phyloP scores from a whole-genome alignment of 2,797 vertebrate genomes.

The Amblyraja radiata region DNA sequence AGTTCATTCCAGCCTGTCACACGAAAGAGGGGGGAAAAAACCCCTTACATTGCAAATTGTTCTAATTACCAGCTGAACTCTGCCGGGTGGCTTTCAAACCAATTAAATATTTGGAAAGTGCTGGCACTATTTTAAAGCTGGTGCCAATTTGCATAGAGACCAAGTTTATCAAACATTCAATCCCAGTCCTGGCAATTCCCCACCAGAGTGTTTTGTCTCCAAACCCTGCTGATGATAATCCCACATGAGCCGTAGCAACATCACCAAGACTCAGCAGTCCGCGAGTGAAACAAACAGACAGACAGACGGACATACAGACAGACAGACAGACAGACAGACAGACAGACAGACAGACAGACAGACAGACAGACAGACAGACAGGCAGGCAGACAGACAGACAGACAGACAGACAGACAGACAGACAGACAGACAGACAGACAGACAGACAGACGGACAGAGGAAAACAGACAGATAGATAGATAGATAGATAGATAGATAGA shows the following conservation, averaged over 20 bases:
- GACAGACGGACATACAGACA: no score
- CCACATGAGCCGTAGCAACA: neutral
- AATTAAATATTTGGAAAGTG: neutral
- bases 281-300: no score
- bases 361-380: no score
- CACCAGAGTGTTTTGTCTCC: neutral
- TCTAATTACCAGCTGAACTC: neutral
- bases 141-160: neutral
- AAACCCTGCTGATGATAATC: neutral
- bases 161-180: neutral
- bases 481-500: no score
- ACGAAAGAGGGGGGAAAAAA: neutral
- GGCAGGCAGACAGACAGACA: no score
- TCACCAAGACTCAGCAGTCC: neutral
- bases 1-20: neutral
- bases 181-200: neutral
- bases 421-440: no score
- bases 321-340: no score
- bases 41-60: neutral
- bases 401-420: no score
- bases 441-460: no score
- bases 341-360: no score
- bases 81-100: neutral
- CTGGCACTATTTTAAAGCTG: neutral
- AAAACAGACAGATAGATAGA: no score